Evolutionary conservation across 1,140 invertebrate species (phyloP).

Genomic region (Ectropis grisescens): DNA sequence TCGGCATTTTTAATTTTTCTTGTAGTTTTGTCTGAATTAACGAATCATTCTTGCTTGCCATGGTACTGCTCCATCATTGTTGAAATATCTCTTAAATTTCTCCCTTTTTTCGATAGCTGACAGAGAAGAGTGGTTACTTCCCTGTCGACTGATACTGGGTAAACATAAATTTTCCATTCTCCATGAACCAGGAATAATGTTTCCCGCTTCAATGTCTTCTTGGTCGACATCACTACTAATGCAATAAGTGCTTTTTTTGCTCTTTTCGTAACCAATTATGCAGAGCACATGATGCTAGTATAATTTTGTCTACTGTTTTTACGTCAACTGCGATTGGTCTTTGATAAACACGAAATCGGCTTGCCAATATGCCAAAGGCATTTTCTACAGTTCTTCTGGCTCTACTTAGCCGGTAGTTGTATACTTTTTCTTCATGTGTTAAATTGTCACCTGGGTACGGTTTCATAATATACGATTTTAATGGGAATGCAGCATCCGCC

Average conservation of each 20-base stretch:
- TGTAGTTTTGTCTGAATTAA: no score
- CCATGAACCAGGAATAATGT: no score
- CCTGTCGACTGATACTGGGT: no score
- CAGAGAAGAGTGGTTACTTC: no score
- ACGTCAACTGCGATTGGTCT: background rate
- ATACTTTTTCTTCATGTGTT: background rate
- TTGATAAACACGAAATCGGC: slow-evolving; percentile 2
- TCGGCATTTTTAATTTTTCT: no score
- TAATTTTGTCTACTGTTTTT: background rate
- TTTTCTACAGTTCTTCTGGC: slow-evolving; percentile 2
- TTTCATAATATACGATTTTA: slow-evolving; percentile 3
- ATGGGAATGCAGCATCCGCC: no score
- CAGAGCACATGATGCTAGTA: background rate
- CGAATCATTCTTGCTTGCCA: no score
- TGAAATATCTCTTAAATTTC: no score
- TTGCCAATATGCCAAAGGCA: slow-evolving; percentile 1
- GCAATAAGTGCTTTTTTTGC: background rate
- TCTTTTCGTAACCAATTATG: slow-evolving; percentile 1
- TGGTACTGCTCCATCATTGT: no score
- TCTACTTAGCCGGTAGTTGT: background rate
- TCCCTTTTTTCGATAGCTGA: no score
- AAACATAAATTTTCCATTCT: no score
- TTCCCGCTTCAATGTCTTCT: slow-evolving; percentile 1
- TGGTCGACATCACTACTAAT: background rate
- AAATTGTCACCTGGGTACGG: slow-evolving; percentile 1